phyloP scores from a whole-genome alignment of 2,888 invertebrate genomes.

The Heteropelma amictum region DNA sequence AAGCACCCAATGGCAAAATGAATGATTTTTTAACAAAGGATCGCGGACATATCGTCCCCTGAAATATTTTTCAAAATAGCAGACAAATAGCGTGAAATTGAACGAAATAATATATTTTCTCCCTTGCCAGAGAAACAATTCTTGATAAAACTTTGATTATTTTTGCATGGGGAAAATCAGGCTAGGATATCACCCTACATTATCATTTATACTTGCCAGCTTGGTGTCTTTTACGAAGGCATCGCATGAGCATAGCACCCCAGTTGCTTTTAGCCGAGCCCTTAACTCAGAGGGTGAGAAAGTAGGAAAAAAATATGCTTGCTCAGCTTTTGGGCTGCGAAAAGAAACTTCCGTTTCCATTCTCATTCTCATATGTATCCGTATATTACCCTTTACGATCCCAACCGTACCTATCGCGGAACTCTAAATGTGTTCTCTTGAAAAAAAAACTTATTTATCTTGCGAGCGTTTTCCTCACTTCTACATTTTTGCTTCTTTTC shows the following conservation, averaged over 20 bases:
- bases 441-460: conserved; percentile 56
- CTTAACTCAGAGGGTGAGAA: conserved; percentile 22
- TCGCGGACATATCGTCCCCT: too few relatives aligned
- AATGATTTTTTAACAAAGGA: too few relatives aligned
- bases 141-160: conserved; percentile 59
- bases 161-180: conserved; percentile 58
- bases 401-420: conserved; percentile 34
- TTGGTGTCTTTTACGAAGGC: not conserved
- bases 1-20: too few relatives aligned
- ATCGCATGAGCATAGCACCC: not conserved
- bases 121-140: too few relatives aligned
- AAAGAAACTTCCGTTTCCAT: conserved; percentile 16
- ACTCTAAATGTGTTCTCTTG: conserved; percentile 69
- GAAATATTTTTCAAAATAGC: too few relatives aligned
- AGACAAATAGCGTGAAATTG: too few relatives aligned
- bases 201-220: not conserved
- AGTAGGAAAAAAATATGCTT: conserved; percentile 61
- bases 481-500: not conserved
- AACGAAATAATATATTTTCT: too few relatives aligned
- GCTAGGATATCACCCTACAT: conserved; percentile 49
- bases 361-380: conserved; percentile 13
- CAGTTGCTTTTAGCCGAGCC: conserved; percentile 14
- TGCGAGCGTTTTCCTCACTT: conserved; percentile 31
- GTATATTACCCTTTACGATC: not conserved
- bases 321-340: conserved; percentile 64